A percentile compares a stretch with the other conserved stretches of the same genome.
Evolutionary conservation across 2,888 invertebrate species (phyloP).

Genomic region (Drosophila vallismaia): DNA sequence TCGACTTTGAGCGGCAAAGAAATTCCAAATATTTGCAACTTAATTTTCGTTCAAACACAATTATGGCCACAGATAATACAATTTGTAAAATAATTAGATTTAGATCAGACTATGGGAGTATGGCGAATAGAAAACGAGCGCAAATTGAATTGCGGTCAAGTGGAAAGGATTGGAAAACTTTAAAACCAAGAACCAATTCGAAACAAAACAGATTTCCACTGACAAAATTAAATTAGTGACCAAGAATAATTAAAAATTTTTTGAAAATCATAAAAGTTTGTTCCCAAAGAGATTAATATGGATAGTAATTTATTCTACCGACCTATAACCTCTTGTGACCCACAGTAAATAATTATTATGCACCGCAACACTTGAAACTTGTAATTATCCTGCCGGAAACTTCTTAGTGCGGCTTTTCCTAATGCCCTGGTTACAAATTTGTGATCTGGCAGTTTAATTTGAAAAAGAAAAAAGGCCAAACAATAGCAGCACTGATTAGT

Average conservation of each 20-base stretch:
- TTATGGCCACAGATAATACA: constrained; percentile 20
- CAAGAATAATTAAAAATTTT: background rate
- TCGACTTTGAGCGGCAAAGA: background rate
- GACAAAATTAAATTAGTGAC: background rate
- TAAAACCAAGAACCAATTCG: background rate
- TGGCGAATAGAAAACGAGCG: background rate
- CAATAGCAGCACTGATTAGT: constrained; percentile 79
- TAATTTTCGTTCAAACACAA: constrained; percentile 36
- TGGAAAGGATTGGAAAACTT: background rate
- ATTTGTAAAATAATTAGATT: constrained; percentile 29
- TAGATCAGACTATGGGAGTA: background rate
- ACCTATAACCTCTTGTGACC: background rate
- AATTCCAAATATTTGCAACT: constrained; percentile 40
- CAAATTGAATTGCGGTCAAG: constrained; percentile 6
- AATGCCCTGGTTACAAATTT: constrained; percentile 58
- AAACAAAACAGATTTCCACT: background rate
- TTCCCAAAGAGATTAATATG: background rate
- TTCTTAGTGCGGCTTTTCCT: constrained; percentile 16
- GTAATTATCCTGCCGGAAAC: constrained; percentile 73
- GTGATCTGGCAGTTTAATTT: constrained; percentile 55
- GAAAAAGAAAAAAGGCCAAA: constrained; percentile 32
- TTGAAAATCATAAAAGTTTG: background rate
- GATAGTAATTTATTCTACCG: background rate
- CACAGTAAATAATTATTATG: constrained; percentile 45
- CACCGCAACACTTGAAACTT: constrained; percentile 51